A percentile compares a stretch with the other conserved stretches of the same genome.
These are phyloP conservation scores for Agriopis aurantiaria DNA, from an alignment of 2,888 invertebrate genomes.

Conservation along the genomic window DNA sequence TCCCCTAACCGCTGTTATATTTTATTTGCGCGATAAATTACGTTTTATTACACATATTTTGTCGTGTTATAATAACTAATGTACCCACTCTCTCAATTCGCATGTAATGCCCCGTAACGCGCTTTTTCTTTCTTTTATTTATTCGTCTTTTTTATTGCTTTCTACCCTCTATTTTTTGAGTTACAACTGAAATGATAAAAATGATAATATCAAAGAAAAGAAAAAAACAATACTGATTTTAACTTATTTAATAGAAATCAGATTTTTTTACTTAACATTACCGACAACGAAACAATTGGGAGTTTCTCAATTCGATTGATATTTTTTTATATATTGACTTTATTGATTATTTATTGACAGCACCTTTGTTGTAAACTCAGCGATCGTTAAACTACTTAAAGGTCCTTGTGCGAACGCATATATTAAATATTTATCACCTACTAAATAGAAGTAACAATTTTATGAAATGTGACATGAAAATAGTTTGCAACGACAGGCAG, in stretches of 20 bases:
- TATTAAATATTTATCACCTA: no score
- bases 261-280: no score
- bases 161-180: conserved; percentile 62
- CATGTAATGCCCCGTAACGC: conserved; percentile 82
- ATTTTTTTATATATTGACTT: no score
- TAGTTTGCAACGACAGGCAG: no score
- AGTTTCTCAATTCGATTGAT: no score
- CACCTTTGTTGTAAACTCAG: no score
- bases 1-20: conserved; percentile 85
- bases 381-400: no score
- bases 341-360: no score
- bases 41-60: conserved; percentile 87
- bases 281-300: no score
- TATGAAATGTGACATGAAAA: no score
- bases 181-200: conserved; percentile 52
- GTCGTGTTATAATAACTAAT: conserved; percentile 88
- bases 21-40: conserved; percentile 86
- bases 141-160: conserved; percentile 73
- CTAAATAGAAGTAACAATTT: no score
- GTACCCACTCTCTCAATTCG: conserved; percentile 84
- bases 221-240: background rate
- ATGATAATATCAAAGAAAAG: background rate
- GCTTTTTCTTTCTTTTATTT: conserved; percentile 74
- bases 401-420: no score
- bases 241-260: background rate